These are phyloP conservation scores for Amblyopsis hoosieri DNA, from an alignment of 2,797 vertebrate species.

Conservation along the genomic window DNA sequence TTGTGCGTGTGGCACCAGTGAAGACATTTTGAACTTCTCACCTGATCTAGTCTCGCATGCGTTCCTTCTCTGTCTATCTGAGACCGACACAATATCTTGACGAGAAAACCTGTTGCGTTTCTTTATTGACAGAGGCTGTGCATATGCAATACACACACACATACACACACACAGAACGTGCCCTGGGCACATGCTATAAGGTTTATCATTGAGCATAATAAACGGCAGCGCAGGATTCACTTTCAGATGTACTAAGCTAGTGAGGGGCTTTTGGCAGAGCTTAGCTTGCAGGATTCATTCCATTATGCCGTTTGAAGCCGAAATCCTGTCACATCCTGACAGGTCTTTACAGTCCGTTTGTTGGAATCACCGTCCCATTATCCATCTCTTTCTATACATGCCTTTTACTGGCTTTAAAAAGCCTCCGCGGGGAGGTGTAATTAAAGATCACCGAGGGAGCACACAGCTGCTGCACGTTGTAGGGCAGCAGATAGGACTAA, in stretches of 20 bases:
- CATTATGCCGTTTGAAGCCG: constrained; percentile 32
- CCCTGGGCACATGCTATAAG: not conserved
- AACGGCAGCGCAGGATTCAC: not conserved
- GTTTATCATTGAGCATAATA: not conserved
- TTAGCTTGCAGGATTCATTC: constrained; percentile 2
- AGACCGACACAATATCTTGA: not conserved
- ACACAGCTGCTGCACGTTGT: not conserved
- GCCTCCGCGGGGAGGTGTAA: not conserved
- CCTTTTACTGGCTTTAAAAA: constrained; percentile 4
- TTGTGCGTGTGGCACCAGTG: no score
- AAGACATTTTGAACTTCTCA: no score
- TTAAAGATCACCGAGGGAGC: constrained; percentile 10
- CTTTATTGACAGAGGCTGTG: no score
- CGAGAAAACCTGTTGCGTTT: not conserved
- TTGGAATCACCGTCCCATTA: constrained; percentile 23
- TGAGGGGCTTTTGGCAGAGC: not conserved
- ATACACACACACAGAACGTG: not conserved
- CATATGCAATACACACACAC: not conserved
- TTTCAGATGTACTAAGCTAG: constrained; percentile 1
- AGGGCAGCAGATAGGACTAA: not conserved
- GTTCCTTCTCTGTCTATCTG: not conserved
- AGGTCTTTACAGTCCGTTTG: constrained; percentile 30
- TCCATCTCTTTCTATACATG: constrained; percentile 9
- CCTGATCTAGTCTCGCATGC: no score
- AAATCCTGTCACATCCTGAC: constrained; percentile 22